Conservation (phyloP, 1,140 invertebrate species). For the Dendroctonus valens region DNA sequence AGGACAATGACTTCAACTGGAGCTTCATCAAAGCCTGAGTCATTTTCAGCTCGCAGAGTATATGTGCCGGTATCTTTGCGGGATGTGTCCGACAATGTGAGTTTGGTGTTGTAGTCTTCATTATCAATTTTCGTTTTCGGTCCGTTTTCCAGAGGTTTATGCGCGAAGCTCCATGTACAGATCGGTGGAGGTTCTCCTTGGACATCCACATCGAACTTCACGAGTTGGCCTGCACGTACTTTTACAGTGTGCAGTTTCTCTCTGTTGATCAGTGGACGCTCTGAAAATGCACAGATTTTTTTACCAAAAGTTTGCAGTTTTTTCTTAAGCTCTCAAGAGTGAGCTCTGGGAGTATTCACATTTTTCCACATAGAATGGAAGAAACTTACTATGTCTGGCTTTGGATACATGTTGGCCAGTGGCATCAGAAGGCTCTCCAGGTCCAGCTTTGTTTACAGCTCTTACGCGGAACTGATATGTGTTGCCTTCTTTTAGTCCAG, state of each 20-base stretch:
- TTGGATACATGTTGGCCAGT: conserved; percentile 87
- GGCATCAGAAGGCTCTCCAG: conserved; percentile 84
- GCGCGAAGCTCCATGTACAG: conserved; percentile 81
- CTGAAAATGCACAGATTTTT: conserved; percentile 54
- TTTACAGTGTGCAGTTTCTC: conserved; percentile 88
- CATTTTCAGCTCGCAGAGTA: conserved; percentile 87
- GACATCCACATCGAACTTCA: conserved; percentile 92
- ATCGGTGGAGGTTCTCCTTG: conserved; percentile 94
- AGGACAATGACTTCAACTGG: conserved; percentile 92
- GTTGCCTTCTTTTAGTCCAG: conserved; percentile 86
- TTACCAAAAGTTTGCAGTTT: not conserved
- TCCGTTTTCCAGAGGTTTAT: conserved; percentile 51
- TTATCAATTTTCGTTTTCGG: conserved; percentile 77
- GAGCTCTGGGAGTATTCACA: no score
- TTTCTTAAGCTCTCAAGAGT: no score
- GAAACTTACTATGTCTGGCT: conserved; percentile 77
- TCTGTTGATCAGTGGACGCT: conserved; percentile 88
- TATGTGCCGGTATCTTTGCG: conserved; percentile 88
- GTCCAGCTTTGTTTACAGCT: conserved; percentile 93
- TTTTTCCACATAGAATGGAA: not conserved
- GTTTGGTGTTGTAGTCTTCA: conserved; percentile 89
- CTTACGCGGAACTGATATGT: conserved; percentile 90
- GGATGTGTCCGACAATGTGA: conserved; percentile 76
- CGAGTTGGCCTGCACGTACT: conserved; percentile 85
- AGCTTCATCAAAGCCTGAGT: conserved; percentile 90